phyloP scores from a whole-genome alignment of 2,797 vertebrate genomes.

The Melanotaenia boesemani region DNA sequence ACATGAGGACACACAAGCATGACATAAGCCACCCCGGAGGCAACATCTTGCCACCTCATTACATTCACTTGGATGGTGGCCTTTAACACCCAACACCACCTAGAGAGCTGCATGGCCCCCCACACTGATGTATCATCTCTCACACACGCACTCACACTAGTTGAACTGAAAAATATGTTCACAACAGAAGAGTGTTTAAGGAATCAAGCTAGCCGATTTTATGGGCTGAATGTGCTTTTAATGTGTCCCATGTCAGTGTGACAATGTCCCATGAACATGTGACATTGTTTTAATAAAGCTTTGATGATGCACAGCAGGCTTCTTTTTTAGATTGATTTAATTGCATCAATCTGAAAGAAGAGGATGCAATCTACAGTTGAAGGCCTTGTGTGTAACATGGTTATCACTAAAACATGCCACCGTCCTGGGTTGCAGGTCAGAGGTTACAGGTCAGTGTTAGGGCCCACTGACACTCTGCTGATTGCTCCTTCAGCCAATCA shows the following conservation, averaged over 20 bases:
- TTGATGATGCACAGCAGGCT: background rate
- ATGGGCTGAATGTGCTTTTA: background rate
- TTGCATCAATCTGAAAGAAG: constrained; percentile 25
- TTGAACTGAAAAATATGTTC: background rate
- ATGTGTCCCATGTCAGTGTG: background rate
- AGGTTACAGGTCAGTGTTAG: constrained; percentile 41
- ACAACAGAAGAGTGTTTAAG: background rate
- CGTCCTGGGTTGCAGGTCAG: constrained; percentile 37
- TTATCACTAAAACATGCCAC: constrained; percentile 29
- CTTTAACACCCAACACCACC: constrained; percentile 61
- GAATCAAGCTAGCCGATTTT: background rate
- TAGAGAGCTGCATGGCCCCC: constrained; percentile 33
- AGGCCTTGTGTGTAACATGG: constrained; percentile 3
- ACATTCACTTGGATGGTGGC: constrained; percentile 51
- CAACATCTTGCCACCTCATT: constrained; percentile 73
- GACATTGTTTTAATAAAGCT: background rate
- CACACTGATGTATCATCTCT: constrained; percentile 16
- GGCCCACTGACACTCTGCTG: constrained; percentile 53
- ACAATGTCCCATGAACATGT: background rate
- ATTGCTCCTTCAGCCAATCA: constrained; percentile 59
- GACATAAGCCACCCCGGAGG: constrained; percentile 56
- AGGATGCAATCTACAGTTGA: constrained; percentile 9
- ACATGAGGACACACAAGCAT: constrained; percentile 50
- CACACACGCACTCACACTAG: background rate
- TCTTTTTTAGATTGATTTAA: background rate